A percentile compares a stretch with the other conserved stretches of the same genome.
Evolutionary conservation across 2,888 invertebrate species (phyloP).

Genomic region (Nowickia ferox): DNA sequence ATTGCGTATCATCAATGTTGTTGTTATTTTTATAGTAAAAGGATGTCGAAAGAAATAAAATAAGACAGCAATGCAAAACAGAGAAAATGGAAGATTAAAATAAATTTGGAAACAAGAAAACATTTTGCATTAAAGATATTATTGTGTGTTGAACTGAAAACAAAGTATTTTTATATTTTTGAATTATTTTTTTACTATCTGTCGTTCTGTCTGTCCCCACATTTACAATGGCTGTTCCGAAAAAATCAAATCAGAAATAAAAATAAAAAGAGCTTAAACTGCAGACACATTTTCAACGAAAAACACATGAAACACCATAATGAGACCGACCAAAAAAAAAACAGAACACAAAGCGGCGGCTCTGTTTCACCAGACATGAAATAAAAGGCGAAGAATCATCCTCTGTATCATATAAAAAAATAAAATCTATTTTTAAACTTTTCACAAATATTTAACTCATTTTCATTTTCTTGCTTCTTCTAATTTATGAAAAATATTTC

Average conservation of each 20-base stretch:
- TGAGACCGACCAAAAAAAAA: constrained; percentile 25
- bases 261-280: background rate
- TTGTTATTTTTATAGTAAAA: constrained; percentile 33
- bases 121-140: no score
- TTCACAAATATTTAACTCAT: constrained; percentile 62
- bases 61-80: background rate
- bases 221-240: background rate
- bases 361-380: constrained; percentile 37
- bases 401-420: constrained; percentile 29
- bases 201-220: background rate
- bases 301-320: constrained; percentile 29
- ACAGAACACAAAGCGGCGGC: constrained; percentile 52
- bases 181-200: background rate
- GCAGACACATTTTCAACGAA: constrained; percentile 37
- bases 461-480: constrained; percentile 21
- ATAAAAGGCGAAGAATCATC: constrained; percentile 33
- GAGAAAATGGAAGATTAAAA: constrained; percentile 20
- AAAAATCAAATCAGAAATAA: constrained; percentile 19
- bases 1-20: constrained; percentile 10
- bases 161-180: background rate
- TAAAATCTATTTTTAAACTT: constrained; percentile 70
- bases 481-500: constrained; percentile 14
- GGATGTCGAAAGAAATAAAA: constrained; percentile 43
- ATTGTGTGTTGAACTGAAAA: background rate
- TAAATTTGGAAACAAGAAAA: constrained; percentile 8